Conservation (phyloP, 2,888 invertebrate species). For the Hesperia comma region DNA sequence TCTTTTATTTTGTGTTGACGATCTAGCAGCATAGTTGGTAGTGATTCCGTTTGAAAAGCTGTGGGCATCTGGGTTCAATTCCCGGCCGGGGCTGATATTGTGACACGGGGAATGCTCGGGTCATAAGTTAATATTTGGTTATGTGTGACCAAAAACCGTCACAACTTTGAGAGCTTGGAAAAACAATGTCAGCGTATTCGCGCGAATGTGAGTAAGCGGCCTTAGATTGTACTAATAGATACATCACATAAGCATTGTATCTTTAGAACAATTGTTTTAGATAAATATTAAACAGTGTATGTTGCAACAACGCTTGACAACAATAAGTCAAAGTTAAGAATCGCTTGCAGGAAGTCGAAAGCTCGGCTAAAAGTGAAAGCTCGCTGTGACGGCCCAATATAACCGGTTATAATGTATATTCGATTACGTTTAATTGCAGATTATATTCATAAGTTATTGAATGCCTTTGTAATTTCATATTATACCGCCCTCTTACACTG, state of each 20-base stretch:
- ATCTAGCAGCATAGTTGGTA: too few relatives aligned
- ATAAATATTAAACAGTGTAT: conserved; percentile 15
- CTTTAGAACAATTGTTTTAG: neutral
- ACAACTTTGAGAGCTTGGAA: too few relatives aligned
- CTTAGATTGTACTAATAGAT: too few relatives aligned
- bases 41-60: too few relatives aligned
- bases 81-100: too few relatives aligned
- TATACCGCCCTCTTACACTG: conserved; percentile 17
- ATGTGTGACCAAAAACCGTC: too few relatives aligned
- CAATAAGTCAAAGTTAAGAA: conserved; percentile 37
- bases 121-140: too few relatives aligned
- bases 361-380: conserved; percentile 53
- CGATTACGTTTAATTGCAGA: conserved; percentile 52
- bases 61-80: too few relatives aligned
- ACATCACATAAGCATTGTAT: neutral
- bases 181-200: too few relatives aligned
- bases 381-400: conserved; percentile 47
- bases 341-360: conserved; percentile 41
- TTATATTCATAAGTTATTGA: conserved; percentile 47
- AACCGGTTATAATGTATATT: conserved; percentile 50
- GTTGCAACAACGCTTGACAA: conserved; percentile 24
- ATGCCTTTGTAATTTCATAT: conserved; percentile 38
- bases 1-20: too few relatives aligned
- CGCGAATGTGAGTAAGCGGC: too few relatives aligned
- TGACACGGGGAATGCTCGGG: too few relatives aligned